Evolutionary conservation across 2,888 invertebrate species (phyloP), one percentile per base, ranked within the genome.

Genomic region (Apamea crenata): DNA sequence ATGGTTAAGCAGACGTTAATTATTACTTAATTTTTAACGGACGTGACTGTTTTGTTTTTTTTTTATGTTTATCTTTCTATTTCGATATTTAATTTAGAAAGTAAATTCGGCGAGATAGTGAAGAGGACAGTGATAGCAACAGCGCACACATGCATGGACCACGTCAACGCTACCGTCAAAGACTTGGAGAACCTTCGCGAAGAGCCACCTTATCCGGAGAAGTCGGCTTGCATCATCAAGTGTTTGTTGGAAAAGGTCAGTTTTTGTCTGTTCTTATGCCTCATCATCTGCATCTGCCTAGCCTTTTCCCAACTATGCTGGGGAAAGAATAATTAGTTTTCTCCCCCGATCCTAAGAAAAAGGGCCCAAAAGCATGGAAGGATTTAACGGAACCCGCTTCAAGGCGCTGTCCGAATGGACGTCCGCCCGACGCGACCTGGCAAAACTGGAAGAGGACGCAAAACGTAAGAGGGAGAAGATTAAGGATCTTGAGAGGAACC

Each of bases 121-220:
- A 92, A 92, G 7, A 94, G 91, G 53, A 93, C 96, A 0, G 85
- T 96, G 14, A 89, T 92, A 74, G 90, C 88, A 16, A 95, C 96
- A 0, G 96, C 96, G 0, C 91, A 94, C 25, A 87, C 91, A 0
- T 97, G 97, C 80, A 96, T 97, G 96, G 91, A 88, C n/a, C 93
- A 94, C 5, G 93, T 95, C 3, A 95, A 96, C 66, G 96, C 95
- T 0, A 94, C 95, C 0, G 93, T 95, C 74, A 79, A 92, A 0
- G 97, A 97, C 78, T 83, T 97, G 80, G 95, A 96, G 82, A 85
- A 94, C 12, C 90, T 97, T 8, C 93, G 96, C 1, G 87, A 93
- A 1, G 96, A 96, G 7, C 97, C 97, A 0, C 97, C 97, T 0
- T 97, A 94, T 74, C 96, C 96, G 2, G 95, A 96, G 73, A 97